phyloP scores from a whole-genome alignment of 2,113 vertebrate genomes.

The Hippocampus abdominalis region DNA sequence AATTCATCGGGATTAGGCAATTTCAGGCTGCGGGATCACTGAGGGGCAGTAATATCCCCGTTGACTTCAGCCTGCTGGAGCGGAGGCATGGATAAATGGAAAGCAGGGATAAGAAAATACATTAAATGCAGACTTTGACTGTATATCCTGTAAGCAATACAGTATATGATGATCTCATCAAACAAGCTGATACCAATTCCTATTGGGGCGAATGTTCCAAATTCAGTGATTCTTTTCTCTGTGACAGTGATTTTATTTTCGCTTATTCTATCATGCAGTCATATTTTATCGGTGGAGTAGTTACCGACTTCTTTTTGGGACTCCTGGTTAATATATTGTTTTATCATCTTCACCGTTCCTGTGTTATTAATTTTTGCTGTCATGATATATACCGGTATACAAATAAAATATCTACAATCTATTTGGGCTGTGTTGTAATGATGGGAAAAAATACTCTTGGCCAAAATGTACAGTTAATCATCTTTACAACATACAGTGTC shows the following conservation, averaged over 20 bases:
- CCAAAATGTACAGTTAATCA: neutral
- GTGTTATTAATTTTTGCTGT: neutral
- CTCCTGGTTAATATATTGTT: neutral
- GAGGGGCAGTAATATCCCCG: constrained; percentile 59
- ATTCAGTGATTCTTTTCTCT: neutral
- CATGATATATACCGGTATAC: neutral
- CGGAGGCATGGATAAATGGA: constrained; percentile 35
- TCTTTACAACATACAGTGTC: neutral
- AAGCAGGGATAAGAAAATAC: constrained; percentile 29
- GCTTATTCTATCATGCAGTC: neutral
- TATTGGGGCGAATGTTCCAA: constrained; percentile 3
- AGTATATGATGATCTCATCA: constrained; percentile 31
- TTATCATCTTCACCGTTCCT: neutral
- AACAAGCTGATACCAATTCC: constrained; percentile 13
- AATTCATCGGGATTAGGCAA: constrained; percentile 64
- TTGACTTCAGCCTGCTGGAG: constrained; percentile 73
- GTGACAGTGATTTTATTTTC: neutral
- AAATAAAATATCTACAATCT: too few relatives aligned
- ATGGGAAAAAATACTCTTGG: neutral
- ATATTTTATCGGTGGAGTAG: neutral
- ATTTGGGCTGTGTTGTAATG: too few relatives aligned
- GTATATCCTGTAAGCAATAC: constrained; percentile 33
- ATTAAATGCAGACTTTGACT: neutral
- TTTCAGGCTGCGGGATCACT: constrained; percentile 32
- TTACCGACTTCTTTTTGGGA: too few relatives aligned